Base-by-base conservation (phyloP, 2,888 invertebrate species). In the Erebia ligea region DNA sequence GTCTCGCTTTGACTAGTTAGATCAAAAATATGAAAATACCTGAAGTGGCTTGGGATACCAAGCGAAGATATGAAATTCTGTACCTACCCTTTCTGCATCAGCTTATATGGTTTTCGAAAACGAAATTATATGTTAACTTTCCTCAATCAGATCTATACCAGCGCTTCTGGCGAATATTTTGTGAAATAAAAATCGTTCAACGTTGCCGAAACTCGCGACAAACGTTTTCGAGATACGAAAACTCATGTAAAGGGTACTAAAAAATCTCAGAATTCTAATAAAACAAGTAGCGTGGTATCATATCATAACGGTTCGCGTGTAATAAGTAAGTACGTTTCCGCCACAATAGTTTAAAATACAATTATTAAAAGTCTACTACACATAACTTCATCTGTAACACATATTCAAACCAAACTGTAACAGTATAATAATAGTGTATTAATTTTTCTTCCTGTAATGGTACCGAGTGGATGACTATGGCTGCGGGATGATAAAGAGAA, bases 341-440 rank as follows among this genome's bases (percentile, higher is more conserved):
- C 54, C 54, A 54, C 19, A 90, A 90, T 90, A 91, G 87, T 90
- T 80, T 80, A 80, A 77, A 87, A 87, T 90, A 89, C 86, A 86
- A 88, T 86, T 88, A 87, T 87, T 82, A 87, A 84, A 90, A 80
- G 84, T 81, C 80, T 80, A 79, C 88, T 92, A 90, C 91, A 91
- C 91, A 88, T 92, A 89, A 91, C 86, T 91, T 90, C 92, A 91
- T 82, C 89, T 89, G 89, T 92, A 92, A 88, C 88, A 91, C 92
- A 88, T 93, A 93, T 91, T 92, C 92, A 92, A 93, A 92, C 92
- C 90, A 91, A 92, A 90, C 90, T 91, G 86, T 92, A 93, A 91
- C 87, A 89, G 82, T 92, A 91, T 91, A 54, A 87, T 91, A 91
- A 92, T 92, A 93, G 91, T 83, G 85, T 89, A 92, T 92, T 90